Conservation (phyloP, 2,113 vertebrate species). For the Tetrao urogallus region DNA sequence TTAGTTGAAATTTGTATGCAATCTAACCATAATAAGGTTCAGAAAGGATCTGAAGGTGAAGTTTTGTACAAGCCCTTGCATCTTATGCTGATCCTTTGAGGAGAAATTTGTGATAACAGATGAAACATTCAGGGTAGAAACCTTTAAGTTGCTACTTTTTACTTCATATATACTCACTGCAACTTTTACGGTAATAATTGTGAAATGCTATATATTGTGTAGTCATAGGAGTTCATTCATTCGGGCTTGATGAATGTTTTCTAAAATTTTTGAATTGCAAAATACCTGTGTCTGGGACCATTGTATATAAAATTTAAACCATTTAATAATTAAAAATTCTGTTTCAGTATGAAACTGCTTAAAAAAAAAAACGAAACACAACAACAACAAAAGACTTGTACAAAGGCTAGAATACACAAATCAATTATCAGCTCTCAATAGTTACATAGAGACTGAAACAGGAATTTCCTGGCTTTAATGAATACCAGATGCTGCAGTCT, state of each 20-base stretch:
- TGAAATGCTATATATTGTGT: background rate
- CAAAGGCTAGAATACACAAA: background rate
- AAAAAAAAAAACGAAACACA: background rate
- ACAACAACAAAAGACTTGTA: background rate
- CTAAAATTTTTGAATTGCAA: background rate
- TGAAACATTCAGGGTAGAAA: background rate
- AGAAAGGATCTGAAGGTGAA: background rate
- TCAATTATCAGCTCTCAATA: background rate
- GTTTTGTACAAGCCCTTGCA: background rate
- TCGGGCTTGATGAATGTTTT: background rate
- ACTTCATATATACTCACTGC: background rate
- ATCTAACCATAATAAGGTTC: background rate
- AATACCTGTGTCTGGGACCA: background rate
- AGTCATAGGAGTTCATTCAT: background rate
- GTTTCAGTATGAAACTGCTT: background rate
- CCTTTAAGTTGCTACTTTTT: background rate
- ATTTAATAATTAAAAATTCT: background rate
- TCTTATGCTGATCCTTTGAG: accelerated
- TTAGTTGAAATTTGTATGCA: background rate
- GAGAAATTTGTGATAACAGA: background rate
- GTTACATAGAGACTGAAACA: background rate
- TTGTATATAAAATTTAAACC: background rate
- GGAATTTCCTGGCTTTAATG: constrained; percentile 39
- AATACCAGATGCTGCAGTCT: constrained; percentile 23
- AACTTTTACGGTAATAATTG: background rate